phyloP scores from a whole-genome alignment of 2,113 vertebrate species.

The Shinisaurus crocodilurus region DNA sequence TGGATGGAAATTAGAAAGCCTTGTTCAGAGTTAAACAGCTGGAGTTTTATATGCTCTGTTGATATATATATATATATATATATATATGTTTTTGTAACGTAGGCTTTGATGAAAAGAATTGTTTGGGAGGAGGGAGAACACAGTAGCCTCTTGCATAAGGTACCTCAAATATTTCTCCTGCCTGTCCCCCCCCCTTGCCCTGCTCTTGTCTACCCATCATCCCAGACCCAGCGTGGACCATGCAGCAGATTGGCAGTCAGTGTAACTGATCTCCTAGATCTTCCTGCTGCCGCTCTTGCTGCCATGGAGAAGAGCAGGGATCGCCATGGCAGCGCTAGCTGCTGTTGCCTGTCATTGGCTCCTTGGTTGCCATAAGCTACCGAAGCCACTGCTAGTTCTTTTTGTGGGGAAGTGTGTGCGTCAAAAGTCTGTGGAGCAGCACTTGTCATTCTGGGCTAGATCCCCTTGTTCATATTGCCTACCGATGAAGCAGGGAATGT shows the following conservation, averaged over 20 bases:
- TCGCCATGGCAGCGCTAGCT: slow-evolving; percentile 85
- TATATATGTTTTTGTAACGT: neutral
- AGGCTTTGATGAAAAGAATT: neutral
- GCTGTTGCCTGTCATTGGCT: slow-evolving; percentile 82
- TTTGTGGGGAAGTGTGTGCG: slow-evolving; percentile 55
- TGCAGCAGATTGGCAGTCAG: slow-evolving; percentile 8
- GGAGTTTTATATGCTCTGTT: neutral
- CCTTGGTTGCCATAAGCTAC: slow-evolving; percentile 88
- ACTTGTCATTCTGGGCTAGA: slow-evolving; percentile 16
- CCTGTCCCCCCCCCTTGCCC: neutral
- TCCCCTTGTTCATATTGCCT: neutral
- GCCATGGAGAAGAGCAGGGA: slow-evolving; percentile 74
- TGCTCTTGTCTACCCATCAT: neutral
- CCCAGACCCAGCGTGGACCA: neutral
- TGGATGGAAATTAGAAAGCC: neutral
- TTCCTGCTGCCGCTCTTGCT: slow-evolving; percentile 54
- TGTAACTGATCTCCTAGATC: slow-evolving; percentile 17
- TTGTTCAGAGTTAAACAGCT: neutral
- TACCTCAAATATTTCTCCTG: neutral
- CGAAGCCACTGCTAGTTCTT: slow-evolving; percentile 64
- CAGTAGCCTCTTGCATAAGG: neutral
- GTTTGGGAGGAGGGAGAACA: neutral
- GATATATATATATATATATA: too few relatives aligned
- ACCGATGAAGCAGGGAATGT: neutral
- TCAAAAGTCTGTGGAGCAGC: slow-evolving; percentile 51